Base-by-base conservation (phyloP, 2,113 vertebrate species). In the Eptatretus burgeri region DNA sequence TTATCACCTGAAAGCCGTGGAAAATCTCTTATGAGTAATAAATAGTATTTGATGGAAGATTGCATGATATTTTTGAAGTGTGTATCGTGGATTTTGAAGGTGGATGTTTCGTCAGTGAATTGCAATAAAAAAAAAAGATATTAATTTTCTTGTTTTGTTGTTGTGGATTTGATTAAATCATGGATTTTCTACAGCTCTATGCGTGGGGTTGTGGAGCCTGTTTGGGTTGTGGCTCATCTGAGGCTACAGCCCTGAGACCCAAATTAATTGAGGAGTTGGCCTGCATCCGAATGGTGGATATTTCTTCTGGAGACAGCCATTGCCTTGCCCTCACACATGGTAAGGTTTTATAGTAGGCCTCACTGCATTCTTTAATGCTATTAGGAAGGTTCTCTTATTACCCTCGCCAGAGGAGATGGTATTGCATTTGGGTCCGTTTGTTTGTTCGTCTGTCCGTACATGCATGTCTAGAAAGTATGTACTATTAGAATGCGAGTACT, bases 171-270 rank as follows among this genome's bases (percentile, higher is more conserved):
- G 2, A 65, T 65, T 65, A 60, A 5, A 60, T 51, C 69, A 1
- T 67, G 20, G 66, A 0, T 69, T 70, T 69, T 13, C 64, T n/a
- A 13, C 56, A 96, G 91, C 86, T 94, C 65, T 91, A 93, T 64
- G 84, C 91, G 0, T 96, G 91, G 91, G 91, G 91, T 62, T 96
- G 91, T 14, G 91, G 91, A 16, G 89, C 91, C 0, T 96, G 91
- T 74, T 77, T 96, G 8, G 91, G 91, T 18, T 95, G 85, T 18
- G 91, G 91, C 66, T 95, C 91, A 11, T 93, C 88, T 7, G 91
- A 94, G 74, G 93, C 83, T 1, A 96, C 88, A 8, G 83, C 86
- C 17, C 76, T 95, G 66, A 77, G 82, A 66, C 88, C 91, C 49
- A 81, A 89, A 68, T 79, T 95, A 67, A 79, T 94, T 51, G 91